A percentile compares a stretch with the other conserved stretches of the same genome.
Evolutionary conservation across 2,797 vertebrate species (phyloP).

Genomic region (Schizopygopsis pylzovi): DNA sequence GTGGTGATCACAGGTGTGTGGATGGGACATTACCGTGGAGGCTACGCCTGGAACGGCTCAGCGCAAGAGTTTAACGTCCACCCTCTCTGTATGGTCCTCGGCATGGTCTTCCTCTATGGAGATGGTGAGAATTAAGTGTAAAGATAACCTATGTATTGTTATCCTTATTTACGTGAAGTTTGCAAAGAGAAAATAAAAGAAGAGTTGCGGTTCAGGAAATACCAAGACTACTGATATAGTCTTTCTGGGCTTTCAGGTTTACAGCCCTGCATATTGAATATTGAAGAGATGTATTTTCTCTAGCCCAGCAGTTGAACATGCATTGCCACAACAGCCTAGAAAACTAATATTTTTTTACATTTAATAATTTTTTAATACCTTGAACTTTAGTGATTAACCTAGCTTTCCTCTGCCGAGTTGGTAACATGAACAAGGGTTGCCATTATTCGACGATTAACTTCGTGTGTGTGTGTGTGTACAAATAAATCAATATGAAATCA

Average conservation of each 20-base stretch:
- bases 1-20: conserved; percentile 80
- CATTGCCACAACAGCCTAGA: background rate
- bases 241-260: background rate
- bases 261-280: background rate
- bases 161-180: background rate
- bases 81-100: conserved; percentile 87
- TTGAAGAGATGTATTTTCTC: background rate
- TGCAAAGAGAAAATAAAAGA: background rate
- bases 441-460: background rate
- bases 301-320: background rate
- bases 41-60: conserved; percentile 80
- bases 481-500: no score
- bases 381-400: background rate
- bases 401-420: background rate
- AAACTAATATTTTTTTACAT: background rate
- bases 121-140: conserved; percentile 65
- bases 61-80: conserved; percentile 82
- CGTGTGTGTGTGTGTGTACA: no score
- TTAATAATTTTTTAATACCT: background rate
- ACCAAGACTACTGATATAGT: background rate
- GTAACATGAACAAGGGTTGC: background rate
- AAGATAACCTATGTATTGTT: no score
- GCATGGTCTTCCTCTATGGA: conserved; percentile 85
- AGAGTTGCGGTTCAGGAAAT: background rate
- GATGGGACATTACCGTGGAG: conserved; percentile 83